Evolutionary conservation across 1,140 invertebrate genomes (phyloP).

Genomic region (Nasonia vitripennis): DNA sequence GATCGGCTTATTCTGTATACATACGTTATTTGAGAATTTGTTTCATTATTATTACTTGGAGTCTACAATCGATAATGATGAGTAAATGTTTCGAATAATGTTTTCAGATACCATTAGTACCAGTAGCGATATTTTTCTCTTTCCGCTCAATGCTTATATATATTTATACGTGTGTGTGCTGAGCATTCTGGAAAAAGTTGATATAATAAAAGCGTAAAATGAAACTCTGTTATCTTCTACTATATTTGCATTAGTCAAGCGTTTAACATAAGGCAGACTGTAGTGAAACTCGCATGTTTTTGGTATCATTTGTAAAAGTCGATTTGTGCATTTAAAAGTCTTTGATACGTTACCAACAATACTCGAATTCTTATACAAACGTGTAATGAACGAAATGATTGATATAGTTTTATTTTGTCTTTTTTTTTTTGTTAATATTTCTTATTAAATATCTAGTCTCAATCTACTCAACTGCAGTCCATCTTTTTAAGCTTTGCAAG

Average conservation of each 20-base stretch:
- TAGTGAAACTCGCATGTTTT: constrained; percentile 35
- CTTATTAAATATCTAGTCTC: constrained; percentile 43
- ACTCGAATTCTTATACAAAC: constrained; percentile 46
- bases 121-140: constrained; percentile 51
- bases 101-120: constrained; percentile 51
- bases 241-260: constrained; percentile 31
- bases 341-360: constrained; percentile 44
- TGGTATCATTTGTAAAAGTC: constrained; percentile 47
- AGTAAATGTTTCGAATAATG: constrained; percentile 43
- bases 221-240: constrained; percentile 23
- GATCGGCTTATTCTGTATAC: constrained; percentile 15
- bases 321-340: constrained; percentile 50
- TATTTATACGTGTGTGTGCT: not conserved
- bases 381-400: constrained; percentile 34
- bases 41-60: constrained; percentile 25
- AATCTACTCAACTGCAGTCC: constrained; percentile 45
- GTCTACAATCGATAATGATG: constrained; percentile 36
- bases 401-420: constrained; percentile 18
- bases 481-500: constrained; percentile 51
- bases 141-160: constrained; percentile 20
- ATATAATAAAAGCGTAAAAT: constrained; percentile 38
- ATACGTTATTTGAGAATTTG: constrained; percentile 33
- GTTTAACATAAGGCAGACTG: constrained; percentile 42
- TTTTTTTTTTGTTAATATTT: constrained; percentile 19
- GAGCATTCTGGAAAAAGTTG: constrained; percentile 29